Evolutionary conservation across 1,140 invertebrate genomes (phyloP).

Genomic region (Brevipalpus yothersi): DNA sequence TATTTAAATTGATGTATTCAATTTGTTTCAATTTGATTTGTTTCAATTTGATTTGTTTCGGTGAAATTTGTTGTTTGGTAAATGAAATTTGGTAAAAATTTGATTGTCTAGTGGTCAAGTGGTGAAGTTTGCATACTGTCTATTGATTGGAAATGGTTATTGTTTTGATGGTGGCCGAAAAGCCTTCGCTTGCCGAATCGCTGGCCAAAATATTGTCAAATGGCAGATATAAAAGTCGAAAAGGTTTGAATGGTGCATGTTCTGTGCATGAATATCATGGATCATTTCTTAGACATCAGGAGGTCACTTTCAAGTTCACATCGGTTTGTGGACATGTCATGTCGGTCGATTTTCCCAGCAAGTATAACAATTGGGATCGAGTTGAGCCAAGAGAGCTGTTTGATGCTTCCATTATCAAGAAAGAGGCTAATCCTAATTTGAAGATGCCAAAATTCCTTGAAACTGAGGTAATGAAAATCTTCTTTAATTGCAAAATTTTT

Average conservation of each 20-base stretch:
- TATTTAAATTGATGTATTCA: too few species aligned
- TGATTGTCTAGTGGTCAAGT: too few species aligned
- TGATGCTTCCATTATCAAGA: conserved; percentile 73
- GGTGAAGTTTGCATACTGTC: too few species aligned
- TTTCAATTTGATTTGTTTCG: too few species aligned
- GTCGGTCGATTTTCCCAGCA: conserved; percentile 76
- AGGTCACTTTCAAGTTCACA: conserved; percentile 72
- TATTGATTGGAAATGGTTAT: conserved; percentile 17
- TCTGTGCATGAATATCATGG: conserved; percentile 81
- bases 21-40: too few species aligned
- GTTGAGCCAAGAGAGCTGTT: conserved; percentile 92
- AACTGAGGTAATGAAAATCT: conserved; percentile 35
- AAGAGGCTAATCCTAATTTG: conserved; percentile 80
- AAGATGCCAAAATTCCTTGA: conserved; percentile 73
- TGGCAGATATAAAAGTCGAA: conserved; percentile 47
- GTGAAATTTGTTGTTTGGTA: too few species aligned
- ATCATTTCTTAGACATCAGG: conserved; percentile 38
- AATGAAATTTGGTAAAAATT: too few species aligned
- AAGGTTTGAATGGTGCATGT: conserved; percentile 73
- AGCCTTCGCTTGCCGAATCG: conserved; percentile 85
- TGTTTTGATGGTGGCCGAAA: conserved; percentile 96
- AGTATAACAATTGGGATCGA: conserved; percentile 95
- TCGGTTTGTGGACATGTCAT: conserved; percentile 97
- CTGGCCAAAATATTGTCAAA: conserved; percentile 83
- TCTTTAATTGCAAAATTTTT: neutral